phyloP scores from a whole-genome alignment of 2,797 vertebrate genomes.

The Danio choprae region DNA sequence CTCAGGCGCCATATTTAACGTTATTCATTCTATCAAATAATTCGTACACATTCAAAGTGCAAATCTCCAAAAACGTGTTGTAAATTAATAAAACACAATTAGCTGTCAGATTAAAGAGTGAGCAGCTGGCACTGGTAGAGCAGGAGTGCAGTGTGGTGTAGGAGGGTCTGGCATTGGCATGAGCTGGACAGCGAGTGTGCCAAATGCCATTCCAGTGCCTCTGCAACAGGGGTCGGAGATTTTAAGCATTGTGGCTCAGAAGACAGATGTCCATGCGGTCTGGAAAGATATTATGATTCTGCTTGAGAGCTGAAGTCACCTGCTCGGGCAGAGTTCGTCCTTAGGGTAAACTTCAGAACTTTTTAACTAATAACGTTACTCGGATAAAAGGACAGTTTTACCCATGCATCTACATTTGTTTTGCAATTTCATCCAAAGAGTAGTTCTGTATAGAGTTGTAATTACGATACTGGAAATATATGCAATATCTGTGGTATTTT shows the following conservation, averaged over 20 bases:
- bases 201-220: slow-evolving; percentile 52
- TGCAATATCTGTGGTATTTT: no score
- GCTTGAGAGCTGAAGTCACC: slow-evolving; percentile 12
- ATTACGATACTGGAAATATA: no score
- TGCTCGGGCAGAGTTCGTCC: neutral
- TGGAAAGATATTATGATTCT: slow-evolving; percentile 3
- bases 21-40: slow-evolving; percentile 68
- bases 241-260: slow-evolving; percentile 26
- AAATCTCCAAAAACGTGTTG: slow-evolving; percentile 75
- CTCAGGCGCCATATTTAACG: slow-evolving; percentile 18
- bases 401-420: no score
- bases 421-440: neutral
- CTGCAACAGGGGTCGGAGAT: slow-evolving; percentile 36
- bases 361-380: no score
- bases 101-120: slow-evolving; percentile 83
- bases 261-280: slow-evolving; percentile 17
- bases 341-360: no score
- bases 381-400: no score
- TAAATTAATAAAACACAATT: slow-evolving; percentile 84
- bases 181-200: slow-evolving; percentile 56
- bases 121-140: slow-evolving; percentile 86
- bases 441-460: neutral
- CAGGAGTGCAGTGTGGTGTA: slow-evolving; percentile 84
- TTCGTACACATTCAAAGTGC: slow-evolving; percentile 69
- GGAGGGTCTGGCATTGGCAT: slow-evolving; percentile 82